A percentile compares a stretch with the other conserved stretches of the same genome.
These are phyloP conservation scores for Periphyllus acericola DNA, from an alignment of 2,888 invertebrate species.

Conservation along the genomic window DNA sequence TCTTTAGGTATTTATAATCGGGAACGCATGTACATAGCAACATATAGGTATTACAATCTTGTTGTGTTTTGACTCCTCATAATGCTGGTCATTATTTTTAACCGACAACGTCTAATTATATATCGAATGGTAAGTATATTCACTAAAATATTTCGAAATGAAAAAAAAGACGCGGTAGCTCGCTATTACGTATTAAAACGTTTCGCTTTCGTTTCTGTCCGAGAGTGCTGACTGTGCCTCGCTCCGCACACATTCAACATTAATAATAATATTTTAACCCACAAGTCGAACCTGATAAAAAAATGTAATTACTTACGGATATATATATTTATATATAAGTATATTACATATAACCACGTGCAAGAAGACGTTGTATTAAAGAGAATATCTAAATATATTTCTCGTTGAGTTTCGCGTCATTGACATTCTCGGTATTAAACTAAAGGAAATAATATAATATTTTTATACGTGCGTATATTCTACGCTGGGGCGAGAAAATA, in stretches of 20 bases:
- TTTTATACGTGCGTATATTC: background rate
- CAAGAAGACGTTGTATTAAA: background rate
- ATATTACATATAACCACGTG: too few species aligned
- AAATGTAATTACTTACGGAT: too few species aligned
- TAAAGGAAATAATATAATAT: too few species aligned
- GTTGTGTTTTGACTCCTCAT: constrained; percentile 30
- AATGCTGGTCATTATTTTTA: constrained; percentile 27
- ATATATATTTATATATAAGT: too few species aligned
- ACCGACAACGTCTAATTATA: background rate
- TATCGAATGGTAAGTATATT: background rate
- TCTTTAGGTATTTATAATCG: constrained; percentile 13
- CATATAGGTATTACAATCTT: background rate
- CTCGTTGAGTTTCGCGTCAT: background rate
- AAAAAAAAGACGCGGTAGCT: background rate
- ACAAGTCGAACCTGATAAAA: too few species aligned
- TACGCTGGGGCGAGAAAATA: background rate
- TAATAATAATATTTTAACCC: too few species aligned
- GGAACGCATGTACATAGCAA: background rate
- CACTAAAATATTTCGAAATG: background rate
- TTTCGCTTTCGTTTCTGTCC: background rate
- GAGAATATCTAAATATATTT: background rate
- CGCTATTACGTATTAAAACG: background rate
- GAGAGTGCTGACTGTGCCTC: background rate
- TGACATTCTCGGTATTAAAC: background rate
- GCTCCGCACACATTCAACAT: background rate